These are phyloP conservation scores for Drosophila suboccidentalis DNA, from an alignment of 2,888 invertebrate species.

Conservation along the genomic window DNA sequence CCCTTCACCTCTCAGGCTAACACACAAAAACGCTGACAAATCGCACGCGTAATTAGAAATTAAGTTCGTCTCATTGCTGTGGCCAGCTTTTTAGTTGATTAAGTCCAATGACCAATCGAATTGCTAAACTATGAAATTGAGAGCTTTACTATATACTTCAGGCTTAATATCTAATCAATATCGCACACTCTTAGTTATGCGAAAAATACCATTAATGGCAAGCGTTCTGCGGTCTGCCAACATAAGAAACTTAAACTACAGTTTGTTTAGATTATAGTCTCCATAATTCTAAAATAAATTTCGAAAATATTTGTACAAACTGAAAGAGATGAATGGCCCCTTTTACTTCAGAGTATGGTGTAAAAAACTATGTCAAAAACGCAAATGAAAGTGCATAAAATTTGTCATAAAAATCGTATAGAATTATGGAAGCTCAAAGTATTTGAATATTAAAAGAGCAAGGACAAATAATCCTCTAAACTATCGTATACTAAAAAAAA, in stretches of 20 bases:
- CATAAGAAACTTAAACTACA: background rate
- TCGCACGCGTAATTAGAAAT: constrained; percentile 80
- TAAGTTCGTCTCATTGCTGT: constrained; percentile 66
- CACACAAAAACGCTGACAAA: constrained; percentile 67
- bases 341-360: no score
- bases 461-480: background rate
- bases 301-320: no score
- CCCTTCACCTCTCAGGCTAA: no score
- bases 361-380: no score
- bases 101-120: constrained; percentile 68
- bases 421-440: background rate
- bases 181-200: no score
- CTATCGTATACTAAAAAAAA: background rate
- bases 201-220: background rate
- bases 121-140: constrained; percentile 25
- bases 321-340: no score
- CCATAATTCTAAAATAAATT: no score
- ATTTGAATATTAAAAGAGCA: background rate
- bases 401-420: no score
- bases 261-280: background rate
- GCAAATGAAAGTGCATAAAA: no score
- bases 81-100: constrained; percentile 63
- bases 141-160: constrained; percentile 1
- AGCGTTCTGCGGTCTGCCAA: background rate
- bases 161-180: constrained; percentile 34